These are phyloP conservation scores for Sphaerophoria taeniata DNA, from an alignment of 2,888 invertebrate genomes.

Conservation along the genomic window DNA sequence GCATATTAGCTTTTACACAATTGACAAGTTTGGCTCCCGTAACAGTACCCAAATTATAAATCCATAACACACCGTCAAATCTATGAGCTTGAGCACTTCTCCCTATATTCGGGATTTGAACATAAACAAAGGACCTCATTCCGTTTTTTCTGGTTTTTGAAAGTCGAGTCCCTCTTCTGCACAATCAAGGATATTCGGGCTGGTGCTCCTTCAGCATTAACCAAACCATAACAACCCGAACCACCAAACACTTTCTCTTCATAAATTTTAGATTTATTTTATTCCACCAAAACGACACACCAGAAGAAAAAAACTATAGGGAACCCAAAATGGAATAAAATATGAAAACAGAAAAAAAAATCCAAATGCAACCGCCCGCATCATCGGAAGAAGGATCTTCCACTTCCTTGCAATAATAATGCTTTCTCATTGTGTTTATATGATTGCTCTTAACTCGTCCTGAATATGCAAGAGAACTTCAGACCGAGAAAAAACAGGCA, in stretches of 20 bases:
- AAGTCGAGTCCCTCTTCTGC: constrained; percentile 13
- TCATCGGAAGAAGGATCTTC: constrained; percentile 58
- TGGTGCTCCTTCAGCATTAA: background rate
- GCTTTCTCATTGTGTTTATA: constrained; percentile 38
- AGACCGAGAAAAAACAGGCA: background rate
- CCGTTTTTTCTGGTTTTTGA: background rate
- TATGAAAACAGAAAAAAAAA: constrained; percentile 34
- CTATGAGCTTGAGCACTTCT: constrained; percentile 38
- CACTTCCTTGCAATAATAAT: constrained; percentile 65
- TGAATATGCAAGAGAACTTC: constrained; percentile 55
- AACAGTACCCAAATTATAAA: constrained; percentile 20
- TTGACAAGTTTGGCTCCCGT: constrained; percentile 33
- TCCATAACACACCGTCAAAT: constrained; percentile 3
- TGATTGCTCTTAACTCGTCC: constrained; percentile 39
- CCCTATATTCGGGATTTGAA: constrained; percentile 40
- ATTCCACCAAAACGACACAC: constrained; percentile 18
- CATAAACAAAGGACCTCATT: constrained; percentile 60
- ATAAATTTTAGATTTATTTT: constrained; percentile 69
- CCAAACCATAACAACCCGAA: constrained; percentile 9
- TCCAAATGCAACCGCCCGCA: constrained; percentile 67
- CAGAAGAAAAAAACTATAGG: constrained; percentile 3
- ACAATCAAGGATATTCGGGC: constrained; percentile 17
- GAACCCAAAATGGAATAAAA: constrained; percentile 51
- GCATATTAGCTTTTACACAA: background rate
- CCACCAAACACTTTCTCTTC: constrained; percentile 62